Evolutionary conservation across 2,888 invertebrate genomes (phyloP).

Genomic region (Idaea dimidiata): DNA sequence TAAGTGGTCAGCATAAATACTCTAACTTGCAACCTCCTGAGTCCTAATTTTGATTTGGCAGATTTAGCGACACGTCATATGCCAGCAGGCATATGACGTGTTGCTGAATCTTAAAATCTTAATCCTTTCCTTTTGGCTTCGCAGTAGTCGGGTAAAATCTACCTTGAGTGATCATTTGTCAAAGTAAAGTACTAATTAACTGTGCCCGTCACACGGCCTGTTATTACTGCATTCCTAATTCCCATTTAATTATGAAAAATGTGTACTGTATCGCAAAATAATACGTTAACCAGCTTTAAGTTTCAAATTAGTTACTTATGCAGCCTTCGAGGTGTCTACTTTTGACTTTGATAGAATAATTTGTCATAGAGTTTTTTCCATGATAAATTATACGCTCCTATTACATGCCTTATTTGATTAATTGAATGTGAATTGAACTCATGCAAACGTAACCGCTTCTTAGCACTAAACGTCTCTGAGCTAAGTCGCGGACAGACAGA

Average conservation of each 20-base stretch:
- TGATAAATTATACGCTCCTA: not conserved
- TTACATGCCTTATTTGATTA: not conserved
- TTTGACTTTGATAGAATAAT: not conserved
- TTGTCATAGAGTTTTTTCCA: not conserved
- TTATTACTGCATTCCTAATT: constrained; percentile 45
- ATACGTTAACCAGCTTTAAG: constrained; percentile 7
- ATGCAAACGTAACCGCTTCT: too few species aligned
- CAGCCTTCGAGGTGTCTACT: not conserved
- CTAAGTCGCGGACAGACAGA: too few species aligned
- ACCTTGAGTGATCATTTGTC: constrained; percentile 48
- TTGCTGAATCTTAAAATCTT: not conserved
- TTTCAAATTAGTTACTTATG: not conserved
- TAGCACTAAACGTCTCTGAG: too few species aligned
- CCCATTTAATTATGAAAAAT: constrained; percentile 51
- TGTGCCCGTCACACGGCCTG: constrained; percentile 44
- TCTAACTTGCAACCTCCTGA: too few species aligned
- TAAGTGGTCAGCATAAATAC: too few species aligned
- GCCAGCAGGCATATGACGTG: too few species aligned
- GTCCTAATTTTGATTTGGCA: too few species aligned
- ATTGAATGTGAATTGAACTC: not conserved
- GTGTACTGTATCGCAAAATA: constrained; percentile 22
- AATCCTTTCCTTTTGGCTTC: too few species aligned
- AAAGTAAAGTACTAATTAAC: constrained; percentile 54
- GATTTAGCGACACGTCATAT: too few species aligned
- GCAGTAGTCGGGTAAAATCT: constrained; percentile 26